phyloP scores from a whole-genome alignment of 2,797 vertebrate species.

The Sebastes steindachneri region DNA sequence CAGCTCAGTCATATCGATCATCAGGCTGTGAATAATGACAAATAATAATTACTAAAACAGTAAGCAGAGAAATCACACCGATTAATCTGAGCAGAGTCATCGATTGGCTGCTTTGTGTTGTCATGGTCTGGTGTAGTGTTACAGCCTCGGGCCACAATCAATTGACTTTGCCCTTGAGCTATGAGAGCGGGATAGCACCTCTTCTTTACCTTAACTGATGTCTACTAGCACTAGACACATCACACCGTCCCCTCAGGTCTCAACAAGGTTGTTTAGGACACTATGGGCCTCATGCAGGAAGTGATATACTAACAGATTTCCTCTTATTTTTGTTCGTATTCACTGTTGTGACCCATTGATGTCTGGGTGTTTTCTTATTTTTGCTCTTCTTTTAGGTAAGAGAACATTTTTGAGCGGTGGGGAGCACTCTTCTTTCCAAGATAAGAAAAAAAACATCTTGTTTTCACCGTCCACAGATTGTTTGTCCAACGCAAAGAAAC shows the following conservation, averaged over 20 bases:
- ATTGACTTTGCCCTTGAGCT: conserved; percentile 22
- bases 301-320: fast-evolving
- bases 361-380: no score
- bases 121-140: conserved; percentile 26
- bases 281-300: no score
- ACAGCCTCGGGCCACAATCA: conserved; percentile 32
- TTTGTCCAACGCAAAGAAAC: fast-evolving
- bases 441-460: no score
- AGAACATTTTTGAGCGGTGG: no score
- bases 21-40: conserved; percentile 83
- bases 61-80: conserved; percentile 17
- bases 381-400: no score
- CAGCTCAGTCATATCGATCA: conserved; percentile 94
- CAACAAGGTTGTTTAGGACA: neutral
- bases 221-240: neutral
- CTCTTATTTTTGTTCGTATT: no score
- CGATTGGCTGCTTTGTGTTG: conserved; percentile 30
- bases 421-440: no score
- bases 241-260: neutral
- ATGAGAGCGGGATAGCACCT: conserved; percentile 1
- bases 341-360: fast-evolving
- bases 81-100: conserved; percentile 44
- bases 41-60: conserved; percentile 44
- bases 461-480: no score
- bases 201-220: conserved; percentile 2